Evolutionary conservation across 2,113 vertebrate species (phyloP), one percentile per base, ranked within the genome.

Genomic region (Zapornia atra): DNA sequence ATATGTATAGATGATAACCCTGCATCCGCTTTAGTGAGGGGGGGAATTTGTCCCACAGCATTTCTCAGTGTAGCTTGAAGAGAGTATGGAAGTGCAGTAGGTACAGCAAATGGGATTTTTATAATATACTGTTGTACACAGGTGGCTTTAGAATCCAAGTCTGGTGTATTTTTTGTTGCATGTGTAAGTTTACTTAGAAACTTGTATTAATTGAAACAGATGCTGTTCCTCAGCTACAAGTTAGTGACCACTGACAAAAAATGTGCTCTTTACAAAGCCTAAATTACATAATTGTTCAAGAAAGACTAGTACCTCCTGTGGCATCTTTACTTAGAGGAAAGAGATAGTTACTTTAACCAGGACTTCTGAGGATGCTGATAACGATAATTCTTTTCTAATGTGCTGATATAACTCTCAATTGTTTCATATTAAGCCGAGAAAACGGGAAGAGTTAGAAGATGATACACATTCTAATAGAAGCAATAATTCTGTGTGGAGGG

Each of bases 401-500:
- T 82, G 73, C 86, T 92, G 88, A 92, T 97, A 98, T 97, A 97
- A 97, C 63, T 98, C 95, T 98, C 95, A 97, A 90, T 97, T 97
- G 94, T 97, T 98, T 98, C 95, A 88, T 97, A 95, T 97, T 96
- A 97, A 97, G 97, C 96, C 83, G 94, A 96, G 95, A 97, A 96
- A 95, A 94, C 7, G 25, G 63, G 77, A 91, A 84, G 86, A 88
- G 96, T 96, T 96, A 88, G 86, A 90, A 97, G 96, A 96, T 75
- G 93, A 96, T 94, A 96, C 96, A 93, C 65, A 92, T 96, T 98
- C 98, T 98, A 98, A 97, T 98, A 97, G 97, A 96, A 96, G 94
- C 96, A 97, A 95, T 98, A 98, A 98, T 97, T 98, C 96, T 97
- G 75, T 86, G 82, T 97, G 95, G 98, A 97, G 96, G 90, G 65